These are phyloP conservation scores for Xyliphius kryptos DNA, from an alignment of 2,113 vertebrate species.

Conservation along the genomic window DNA sequence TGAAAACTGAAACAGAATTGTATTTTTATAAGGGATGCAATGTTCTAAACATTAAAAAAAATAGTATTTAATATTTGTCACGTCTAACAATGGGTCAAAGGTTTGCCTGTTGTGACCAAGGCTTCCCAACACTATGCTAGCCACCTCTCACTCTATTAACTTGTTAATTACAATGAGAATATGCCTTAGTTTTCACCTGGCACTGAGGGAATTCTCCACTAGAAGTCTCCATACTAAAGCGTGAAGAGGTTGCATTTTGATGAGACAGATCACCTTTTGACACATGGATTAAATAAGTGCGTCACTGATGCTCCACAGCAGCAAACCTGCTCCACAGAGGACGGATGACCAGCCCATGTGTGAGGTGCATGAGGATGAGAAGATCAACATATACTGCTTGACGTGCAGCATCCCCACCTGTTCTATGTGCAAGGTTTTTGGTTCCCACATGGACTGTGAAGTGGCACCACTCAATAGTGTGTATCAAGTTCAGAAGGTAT, in stretches of 20 bases:
- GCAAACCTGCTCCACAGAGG: conserved; percentile 70
- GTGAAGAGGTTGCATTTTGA: conserved; percentile 6
- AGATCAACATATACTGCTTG: conserved; percentile 93
- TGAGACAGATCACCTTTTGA: conserved; percentile 23
- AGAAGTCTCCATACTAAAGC: not conserved
- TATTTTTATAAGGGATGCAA: too few species aligned
- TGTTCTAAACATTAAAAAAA: too few species aligned
- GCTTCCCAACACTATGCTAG: too few species aligned
- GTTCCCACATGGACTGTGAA: conserved; percentile 88
- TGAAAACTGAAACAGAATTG: too few species aligned
- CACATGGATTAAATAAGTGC: conserved; percentile 12
- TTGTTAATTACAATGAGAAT: conserved; percentile 6
- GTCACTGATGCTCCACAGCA: conserved; percentile 43
- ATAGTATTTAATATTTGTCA: conserved; percentile 9
- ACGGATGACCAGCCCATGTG: conserved; percentile 84
- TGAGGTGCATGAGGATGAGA: conserved; percentile 85
- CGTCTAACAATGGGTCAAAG: not conserved
- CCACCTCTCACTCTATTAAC: conserved; percentile 11
- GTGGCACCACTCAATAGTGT: conserved; percentile 84
- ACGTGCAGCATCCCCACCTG: conserved; percentile 88
- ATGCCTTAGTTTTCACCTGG: not conserved
- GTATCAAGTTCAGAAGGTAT: conserved; percentile 89
- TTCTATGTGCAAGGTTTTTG: conserved; percentile 94
- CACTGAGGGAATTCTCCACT: conserved; percentile 12
- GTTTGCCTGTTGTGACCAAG: conserved; percentile 10